Evolutionary conservation across 23 tunicate species (phyloP).

Genomic region (Oikopleura dioica): DNA sequence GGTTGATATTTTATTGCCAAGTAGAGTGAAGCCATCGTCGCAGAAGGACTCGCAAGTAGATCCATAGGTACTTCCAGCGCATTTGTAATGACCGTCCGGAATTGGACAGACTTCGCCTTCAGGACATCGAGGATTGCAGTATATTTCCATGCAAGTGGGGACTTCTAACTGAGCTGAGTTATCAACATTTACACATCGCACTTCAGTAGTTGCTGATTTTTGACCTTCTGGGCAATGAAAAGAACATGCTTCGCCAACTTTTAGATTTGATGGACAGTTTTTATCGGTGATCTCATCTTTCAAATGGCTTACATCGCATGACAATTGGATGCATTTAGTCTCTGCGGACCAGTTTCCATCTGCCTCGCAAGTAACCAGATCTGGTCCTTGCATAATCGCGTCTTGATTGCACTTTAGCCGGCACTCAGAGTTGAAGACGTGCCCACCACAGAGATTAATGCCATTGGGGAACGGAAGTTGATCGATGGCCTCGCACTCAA

Average conservation of each 20-base stretch:
- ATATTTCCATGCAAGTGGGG: not conserved
- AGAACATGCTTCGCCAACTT: not conserved
- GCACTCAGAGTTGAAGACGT: not conserved
- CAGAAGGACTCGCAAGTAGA: not conserved
- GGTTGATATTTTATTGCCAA: not conserved
- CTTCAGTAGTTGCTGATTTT: not conserved
- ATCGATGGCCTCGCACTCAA: not conserved
- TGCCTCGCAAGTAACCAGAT: not conserved
- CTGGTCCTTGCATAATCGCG: not conserved
- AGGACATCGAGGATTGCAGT: not conserved
- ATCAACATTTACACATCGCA: not conserved
- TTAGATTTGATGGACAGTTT: not conserved
- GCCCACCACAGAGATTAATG: not conserved
- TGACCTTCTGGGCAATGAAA: not conserved
- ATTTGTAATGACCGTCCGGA: not conserved
- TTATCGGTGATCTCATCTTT: not conserved
- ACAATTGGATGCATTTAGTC: not conserved
- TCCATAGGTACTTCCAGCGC: not conserved
- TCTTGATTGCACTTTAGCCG: not conserved
- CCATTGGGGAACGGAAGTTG: not conserved
- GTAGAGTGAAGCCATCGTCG: conserved; percentile 2
- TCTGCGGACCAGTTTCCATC: not conserved
- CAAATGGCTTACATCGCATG: not conserved
- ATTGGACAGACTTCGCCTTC: not conserved
- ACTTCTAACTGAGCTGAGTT: not conserved